A percentile compares a stretch with the other conserved stretches of the same genome.
These are phyloP conservation scores for Paracentrotus lividus DNA, from an alignment of 53 echinoderm and acorn worm genomes.

Conservation along the genomic window DNA sequence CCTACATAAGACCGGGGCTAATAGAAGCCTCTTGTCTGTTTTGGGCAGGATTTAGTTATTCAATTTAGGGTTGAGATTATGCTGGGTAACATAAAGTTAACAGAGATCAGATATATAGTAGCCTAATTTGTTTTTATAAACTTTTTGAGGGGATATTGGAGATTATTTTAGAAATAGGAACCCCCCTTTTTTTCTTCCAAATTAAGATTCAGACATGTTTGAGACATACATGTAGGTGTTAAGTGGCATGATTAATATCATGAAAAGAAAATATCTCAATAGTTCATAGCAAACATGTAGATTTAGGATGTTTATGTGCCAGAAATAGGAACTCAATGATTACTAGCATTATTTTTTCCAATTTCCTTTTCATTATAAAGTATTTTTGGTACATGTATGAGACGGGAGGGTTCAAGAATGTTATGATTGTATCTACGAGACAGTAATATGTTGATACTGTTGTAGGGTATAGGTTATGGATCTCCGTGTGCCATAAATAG, in stretches of 20 bases:
- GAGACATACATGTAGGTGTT: too few species aligned
- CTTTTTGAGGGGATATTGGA: neutral
- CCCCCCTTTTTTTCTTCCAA: neutral
- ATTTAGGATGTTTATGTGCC: neutral
- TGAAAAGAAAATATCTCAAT: neutral
- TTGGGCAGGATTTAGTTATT: neutral
- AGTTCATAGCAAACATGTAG: neutral
- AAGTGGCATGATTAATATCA: too few species aligned
- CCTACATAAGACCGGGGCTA: neutral
- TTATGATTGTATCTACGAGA: too few species aligned
- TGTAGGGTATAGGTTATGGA: too few species aligned
- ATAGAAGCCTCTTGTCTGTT: neutral
- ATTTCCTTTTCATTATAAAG: too few species aligned
- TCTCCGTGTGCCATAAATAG: neutral
- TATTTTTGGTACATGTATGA: neutral
- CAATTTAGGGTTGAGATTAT: neutral
- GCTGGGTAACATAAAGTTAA: neutral
- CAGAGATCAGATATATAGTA: neutral
- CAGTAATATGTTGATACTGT: too few species aligned
- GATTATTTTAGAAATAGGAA: slow-evolving; percentile 29
- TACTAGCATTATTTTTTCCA: neutral
- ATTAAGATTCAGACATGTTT: neutral
- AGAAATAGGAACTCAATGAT: neutral
- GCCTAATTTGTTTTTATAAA: too few species aligned
- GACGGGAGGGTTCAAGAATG: neutral